A percentile compares a stretch with the other conserved stretches of the same genome.
phyloP scores from a whole-genome alignment of 2,797 vertebrate genomes.

The Rhinichthys osculus region DNA sequence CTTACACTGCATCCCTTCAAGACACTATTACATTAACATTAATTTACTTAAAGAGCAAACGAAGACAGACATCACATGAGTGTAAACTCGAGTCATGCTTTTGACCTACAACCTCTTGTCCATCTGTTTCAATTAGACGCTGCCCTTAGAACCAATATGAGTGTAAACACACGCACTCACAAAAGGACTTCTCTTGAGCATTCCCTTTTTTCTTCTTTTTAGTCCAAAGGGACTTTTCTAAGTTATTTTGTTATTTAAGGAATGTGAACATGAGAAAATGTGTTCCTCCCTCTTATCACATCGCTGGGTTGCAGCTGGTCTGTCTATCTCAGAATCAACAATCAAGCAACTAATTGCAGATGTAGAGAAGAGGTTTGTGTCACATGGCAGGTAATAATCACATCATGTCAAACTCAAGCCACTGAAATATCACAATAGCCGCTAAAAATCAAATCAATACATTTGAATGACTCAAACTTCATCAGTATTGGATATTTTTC shows the following conservation, averaged over 20 bases:
- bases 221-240: conserved; percentile 36
- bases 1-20: conserved; percentile 20
- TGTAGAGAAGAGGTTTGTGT: neutral
- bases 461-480: neutral
- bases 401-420: neutral
- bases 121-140: conserved; percentile 5
- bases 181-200: conserved; percentile 8
- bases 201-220: conserved; percentile 28
- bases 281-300: conserved; percentile 6
- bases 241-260: conserved; percentile 47
- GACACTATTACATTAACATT: conserved; percentile 15
- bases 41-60: conserved; percentile 44
- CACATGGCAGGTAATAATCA: conserved; percentile 1
- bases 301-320: neutral
- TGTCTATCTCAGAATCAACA: neutral
- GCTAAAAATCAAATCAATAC: neutral
- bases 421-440: neutral
- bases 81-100: conserved; percentile 24
- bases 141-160: neutral
- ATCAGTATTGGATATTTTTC: neutral
- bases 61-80: conserved; percentile 44
- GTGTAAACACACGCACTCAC: neutral
- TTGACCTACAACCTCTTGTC: conserved; percentile 26
- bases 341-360: neutral
- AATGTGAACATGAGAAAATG: conserved; percentile 51